Conservation (phyloP, 2,797 vertebrate genomes). For the Sciurus carolinensis region DNA sequence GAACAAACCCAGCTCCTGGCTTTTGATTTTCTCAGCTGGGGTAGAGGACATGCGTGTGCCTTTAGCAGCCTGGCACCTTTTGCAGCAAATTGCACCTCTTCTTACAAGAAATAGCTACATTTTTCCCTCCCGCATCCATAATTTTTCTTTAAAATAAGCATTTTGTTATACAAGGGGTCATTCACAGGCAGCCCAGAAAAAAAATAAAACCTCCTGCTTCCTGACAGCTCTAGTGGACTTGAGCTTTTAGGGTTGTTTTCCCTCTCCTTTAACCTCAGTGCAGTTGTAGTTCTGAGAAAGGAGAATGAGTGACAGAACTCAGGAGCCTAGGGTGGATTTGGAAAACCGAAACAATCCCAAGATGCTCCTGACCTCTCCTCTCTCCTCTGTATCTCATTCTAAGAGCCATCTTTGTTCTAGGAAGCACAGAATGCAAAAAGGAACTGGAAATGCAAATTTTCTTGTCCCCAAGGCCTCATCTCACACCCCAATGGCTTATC, state of each 20-base stretch:
- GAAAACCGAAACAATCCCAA: not conserved
- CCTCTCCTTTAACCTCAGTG: not conserved
- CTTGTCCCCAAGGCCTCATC: not conserved
- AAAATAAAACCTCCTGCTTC: not conserved
- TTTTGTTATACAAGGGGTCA: slow-evolving; percentile 19
- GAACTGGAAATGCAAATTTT: not conserved
- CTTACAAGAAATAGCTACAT: slow-evolving; percentile 37
- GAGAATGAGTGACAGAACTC: not conserved
- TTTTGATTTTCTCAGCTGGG: slow-evolving; percentile 62
- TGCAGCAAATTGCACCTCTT: not conserved
- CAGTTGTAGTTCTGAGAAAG: not conserved
- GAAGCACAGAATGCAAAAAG: not conserved
- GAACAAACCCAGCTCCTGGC: slow-evolving; percentile 20
- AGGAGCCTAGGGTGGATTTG: not conserved
- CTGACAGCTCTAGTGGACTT: not conserved
- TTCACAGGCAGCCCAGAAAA: not conserved
- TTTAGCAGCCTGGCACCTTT: slow-evolving; percentile 80
- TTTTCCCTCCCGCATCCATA: not conserved
- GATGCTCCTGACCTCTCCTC: not conserved
- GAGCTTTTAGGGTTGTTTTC: not conserved
- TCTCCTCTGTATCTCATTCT: not conserved
- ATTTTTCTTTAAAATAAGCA: slow-evolving; percentile 72
- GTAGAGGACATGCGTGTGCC: slow-evolving; percentile 58
- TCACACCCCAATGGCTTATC: not conserved
- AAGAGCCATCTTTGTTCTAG: not conserved